A percentile compares a stretch with the other conserved stretches of the same genome.
These are phyloP conservation scores for Crossocerus cetratus DNA, from an alignment of 2,888 invertebrate species.

Conservation along the genomic window DNA sequence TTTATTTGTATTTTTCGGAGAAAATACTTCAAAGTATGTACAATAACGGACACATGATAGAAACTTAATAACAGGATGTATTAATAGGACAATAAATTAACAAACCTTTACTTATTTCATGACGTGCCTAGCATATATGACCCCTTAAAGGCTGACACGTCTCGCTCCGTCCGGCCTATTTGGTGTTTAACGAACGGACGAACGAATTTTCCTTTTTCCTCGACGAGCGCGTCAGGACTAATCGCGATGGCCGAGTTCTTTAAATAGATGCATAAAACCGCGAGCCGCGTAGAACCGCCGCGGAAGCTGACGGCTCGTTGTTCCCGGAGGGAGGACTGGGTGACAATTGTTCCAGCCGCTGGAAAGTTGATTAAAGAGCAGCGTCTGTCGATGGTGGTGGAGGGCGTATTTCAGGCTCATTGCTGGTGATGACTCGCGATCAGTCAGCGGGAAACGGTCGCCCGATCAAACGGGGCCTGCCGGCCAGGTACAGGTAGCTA, in stretches of 20 bases:
- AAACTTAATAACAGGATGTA: too few relatives aligned
- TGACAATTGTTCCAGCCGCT: conserved; percentile 54
- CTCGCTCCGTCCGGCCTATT: neutral
- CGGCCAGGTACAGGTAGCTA: conserved; percentile 38
- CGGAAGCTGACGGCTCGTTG: conserved; percentile 23
- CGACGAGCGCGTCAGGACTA: neutral
- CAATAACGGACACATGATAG: too few relatives aligned
- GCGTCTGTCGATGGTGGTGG: conserved; percentile 30
- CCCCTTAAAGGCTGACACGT: neutral
- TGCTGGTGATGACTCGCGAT: neutral
- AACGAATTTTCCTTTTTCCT: neutral
- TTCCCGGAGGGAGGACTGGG: conserved; percentile 31
- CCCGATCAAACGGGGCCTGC: conserved; percentile 29
- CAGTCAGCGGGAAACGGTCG: neutral
- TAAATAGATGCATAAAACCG: conserved; percentile 42
- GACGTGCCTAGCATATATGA: too few relatives aligned
- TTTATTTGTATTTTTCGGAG: too few relatives aligned
- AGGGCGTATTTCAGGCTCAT: conserved; percentile 18
- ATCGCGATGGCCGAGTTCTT: neutral
- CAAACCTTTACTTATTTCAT: too few relatives aligned
- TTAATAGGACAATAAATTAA: too few relatives aligned
- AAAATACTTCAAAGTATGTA: too few relatives aligned
- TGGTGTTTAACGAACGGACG: neutral
- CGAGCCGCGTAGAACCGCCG: too few relatives aligned
- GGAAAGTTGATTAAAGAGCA: conserved; percentile 61